Percentiles rank a stretch among this genome's conserved stretches.
phyloP scores from a whole-genome alignment of 2,888 invertebrate species.

The Punctoribates punctum region DNA sequence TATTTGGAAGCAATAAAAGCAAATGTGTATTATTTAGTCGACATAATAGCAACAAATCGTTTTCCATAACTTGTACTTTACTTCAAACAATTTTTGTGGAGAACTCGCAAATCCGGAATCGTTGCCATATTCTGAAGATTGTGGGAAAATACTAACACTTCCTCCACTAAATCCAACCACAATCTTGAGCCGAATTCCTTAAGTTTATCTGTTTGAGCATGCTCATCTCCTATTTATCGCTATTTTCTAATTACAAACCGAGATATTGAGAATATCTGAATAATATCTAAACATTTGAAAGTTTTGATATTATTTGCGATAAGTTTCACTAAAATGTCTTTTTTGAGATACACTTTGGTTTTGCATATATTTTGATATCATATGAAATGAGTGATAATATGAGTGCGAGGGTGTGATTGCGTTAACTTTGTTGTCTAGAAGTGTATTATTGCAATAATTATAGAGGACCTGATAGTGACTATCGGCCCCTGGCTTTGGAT shows the following conservation, averaged over 20 bases:
- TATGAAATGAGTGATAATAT: not conserved
- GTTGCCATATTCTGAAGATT: not conserved
- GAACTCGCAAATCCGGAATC: constrained; percentile 18
- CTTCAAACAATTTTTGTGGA: not conserved
- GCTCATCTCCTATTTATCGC: no score
- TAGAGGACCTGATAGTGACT: not conserved
- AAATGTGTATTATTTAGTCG: constrained; percentile 12
- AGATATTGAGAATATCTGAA: no score
- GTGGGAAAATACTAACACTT: not conserved
- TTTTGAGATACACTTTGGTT: no score
- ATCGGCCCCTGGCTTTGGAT: constrained; percentile 5
- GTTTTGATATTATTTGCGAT: no score
- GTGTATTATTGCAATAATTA: constrained; percentile 27
- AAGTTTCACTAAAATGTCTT: no score
- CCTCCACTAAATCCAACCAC: not conserved
- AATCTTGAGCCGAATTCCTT: no score
- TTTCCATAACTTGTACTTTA: constrained; percentile 12
- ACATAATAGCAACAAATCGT: constrained; percentile 25
- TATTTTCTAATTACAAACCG: no score
- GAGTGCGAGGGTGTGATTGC: constrained; percentile 14
- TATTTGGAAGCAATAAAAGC: not conserved
- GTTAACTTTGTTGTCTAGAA: not conserved
- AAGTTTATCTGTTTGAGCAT: no score
- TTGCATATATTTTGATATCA: no score
- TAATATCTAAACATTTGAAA: no score